These are phyloP conservation scores for Pogoniulus pusillus DNA, from an alignment of 2,797 vertebrate species.

Conservation along the genomic window DNA sequence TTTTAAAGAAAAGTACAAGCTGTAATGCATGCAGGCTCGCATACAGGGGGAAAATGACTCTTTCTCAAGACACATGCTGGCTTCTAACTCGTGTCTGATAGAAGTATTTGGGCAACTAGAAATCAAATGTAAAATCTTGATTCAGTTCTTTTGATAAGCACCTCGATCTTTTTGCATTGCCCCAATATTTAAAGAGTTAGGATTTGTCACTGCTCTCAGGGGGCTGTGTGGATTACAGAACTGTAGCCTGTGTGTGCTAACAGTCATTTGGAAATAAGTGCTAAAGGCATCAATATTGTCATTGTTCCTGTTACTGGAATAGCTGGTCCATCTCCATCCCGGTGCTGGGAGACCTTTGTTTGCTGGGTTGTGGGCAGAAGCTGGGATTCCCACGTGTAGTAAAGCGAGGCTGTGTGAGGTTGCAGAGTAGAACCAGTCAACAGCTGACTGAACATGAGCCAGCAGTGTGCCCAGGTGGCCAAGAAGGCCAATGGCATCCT, in stretches of 20 bases:
- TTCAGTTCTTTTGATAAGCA: conserved; percentile 55
- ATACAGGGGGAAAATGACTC: neutral
- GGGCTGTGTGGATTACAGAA: neutral
- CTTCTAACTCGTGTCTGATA: conserved; percentile 44
- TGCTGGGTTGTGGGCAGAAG: neutral
- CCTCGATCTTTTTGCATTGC: conserved; percentile 40
- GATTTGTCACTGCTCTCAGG: neutral
- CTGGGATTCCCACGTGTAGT: neutral
- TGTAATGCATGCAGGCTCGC: neutral
- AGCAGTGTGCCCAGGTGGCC: too few relatives aligned
- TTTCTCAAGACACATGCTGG: conserved; percentile 32
- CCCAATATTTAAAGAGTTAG: neutral
- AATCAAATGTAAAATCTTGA: conserved; percentile 59
- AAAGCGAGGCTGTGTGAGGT: neutral
- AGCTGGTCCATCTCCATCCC: neutral
- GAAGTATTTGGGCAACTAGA: conserved; percentile 44
- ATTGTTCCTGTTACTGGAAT: neutral
- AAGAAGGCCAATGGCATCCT: too few relatives aligned
- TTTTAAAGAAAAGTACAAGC: conserved; percentile 38
- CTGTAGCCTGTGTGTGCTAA: neutral
- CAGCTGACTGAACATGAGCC: too few relatives aligned
- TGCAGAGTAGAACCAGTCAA: neutral
- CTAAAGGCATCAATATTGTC: neutral
- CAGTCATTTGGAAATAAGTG: neutral
- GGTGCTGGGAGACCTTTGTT: neutral